Percentiles rank a stretch among this genome's conserved stretches.
phyloP scores from a whole-genome alignment of 1,140 invertebrate genomes.

The Caenorhabditis tropicalis region DNA sequence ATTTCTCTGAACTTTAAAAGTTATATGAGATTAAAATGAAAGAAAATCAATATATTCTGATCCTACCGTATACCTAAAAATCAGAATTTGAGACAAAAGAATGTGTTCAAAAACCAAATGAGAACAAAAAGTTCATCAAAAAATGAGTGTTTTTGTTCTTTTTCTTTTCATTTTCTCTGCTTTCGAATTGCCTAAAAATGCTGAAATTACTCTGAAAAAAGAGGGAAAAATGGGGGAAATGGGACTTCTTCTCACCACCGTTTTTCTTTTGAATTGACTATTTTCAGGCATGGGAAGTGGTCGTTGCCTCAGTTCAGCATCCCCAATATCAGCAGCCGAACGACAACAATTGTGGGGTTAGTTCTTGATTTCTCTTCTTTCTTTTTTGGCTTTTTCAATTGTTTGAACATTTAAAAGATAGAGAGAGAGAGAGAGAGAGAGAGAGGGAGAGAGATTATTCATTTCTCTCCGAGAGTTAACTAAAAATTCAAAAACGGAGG shows the following conservation, averaged over 20 bases:
- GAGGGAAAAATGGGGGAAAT: not conserved
- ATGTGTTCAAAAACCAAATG: not conserved
- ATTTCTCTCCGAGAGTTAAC: not conserved
- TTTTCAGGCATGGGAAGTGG: conserved; percentile 40
- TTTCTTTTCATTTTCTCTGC: not conserved
- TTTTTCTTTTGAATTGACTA: not conserved
- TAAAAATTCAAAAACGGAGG: not conserved
- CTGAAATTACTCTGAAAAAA: conserved; percentile 13
- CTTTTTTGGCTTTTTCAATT: not conserved
- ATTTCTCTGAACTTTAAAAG: too few relatives aligned
- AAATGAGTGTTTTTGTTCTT: not conserved
- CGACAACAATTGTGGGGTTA: conserved; percentile 41
- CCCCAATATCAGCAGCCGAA: conserved; percentile 48
- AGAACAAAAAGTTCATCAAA: not conserved
- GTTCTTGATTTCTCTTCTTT: conserved; percentile 15
- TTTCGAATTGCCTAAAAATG: not conserved
- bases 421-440: not conserved
- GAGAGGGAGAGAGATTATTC: not conserved
- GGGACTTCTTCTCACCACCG: not conserved
- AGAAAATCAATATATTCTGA: too few relatives aligned
- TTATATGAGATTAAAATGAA: too few relatives aligned
- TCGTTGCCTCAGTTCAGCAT: conserved; percentile 48
- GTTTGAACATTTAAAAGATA: not conserved
- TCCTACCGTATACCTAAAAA: too few relatives aligned
- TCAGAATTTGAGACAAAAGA: too few relatives aligned